Evolutionary conservation across 2,113 vertebrate species (phyloP), one percentile per base, ranked within the genome.

Genomic region (Carlito syrichta): DNA sequence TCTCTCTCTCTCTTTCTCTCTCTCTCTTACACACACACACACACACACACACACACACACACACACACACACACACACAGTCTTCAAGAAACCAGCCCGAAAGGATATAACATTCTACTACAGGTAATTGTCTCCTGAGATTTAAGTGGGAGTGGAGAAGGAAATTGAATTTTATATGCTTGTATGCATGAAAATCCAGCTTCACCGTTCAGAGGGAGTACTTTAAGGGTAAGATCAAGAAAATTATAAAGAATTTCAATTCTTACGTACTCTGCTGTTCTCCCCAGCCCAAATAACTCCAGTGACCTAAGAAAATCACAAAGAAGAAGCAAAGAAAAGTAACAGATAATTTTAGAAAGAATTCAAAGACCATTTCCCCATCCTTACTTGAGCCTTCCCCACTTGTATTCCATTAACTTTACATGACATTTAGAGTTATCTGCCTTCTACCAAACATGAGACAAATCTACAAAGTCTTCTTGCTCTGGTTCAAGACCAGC

Each of bases 271-370:
- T 99, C 98, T 98, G 98, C 94, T 99, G 98, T 92, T 99, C 99
- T 98, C 99, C 99, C 99, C 99, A 99, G 99, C 99, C 99, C 98
- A 99, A 99, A 99, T 99, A 99, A 98, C 98, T 99, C 99, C 99
- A 99, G 99, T 99, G 99, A 99, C 99, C 99, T 99, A 99, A 98
- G 98, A 98, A 98, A 98, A 99, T 98, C 98, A 98, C 98, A 99
- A 98, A 98, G 98, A 98, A 99, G 95, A 98, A 98, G 98, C 98
- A 98, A 27, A 98, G 97, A 97, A 98, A 94, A 97, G 95, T 98
- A 92, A 98, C 94, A 98, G 88, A 97, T 6, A 97, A 97, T 95
- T 98, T 98, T 95, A 98, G 98, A 97, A 97, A 60, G 71, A 98
- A 96, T 92, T 85, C 96, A 93, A 96, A 98, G 50, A 81, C 96